Percentiles rank a stretch among this genome's conserved stretches.
Evolutionary conservation across 2,888 invertebrate genomes (phyloP).

Genomic region (Leucophenga montana): DNA sequence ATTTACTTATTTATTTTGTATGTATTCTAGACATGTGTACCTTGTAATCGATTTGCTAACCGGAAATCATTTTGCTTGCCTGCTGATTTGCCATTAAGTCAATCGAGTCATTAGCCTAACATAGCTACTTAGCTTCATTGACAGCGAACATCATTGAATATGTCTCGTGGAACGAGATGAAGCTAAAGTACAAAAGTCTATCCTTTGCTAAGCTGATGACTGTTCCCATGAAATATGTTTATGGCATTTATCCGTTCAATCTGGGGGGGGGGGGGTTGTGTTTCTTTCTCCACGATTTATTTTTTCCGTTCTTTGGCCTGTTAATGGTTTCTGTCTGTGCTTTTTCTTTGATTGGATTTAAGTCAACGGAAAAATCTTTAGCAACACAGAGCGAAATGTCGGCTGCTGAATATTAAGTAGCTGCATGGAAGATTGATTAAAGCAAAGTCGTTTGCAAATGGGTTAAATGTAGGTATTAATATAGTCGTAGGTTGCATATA

Average conservation of each 20-base stretch:
- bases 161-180: background rate
- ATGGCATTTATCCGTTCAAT: background rate
- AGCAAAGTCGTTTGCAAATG: too few relatives aligned
- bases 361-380: too few relatives aligned
- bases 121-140: constrained; percentile 1
- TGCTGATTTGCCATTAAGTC: constrained; percentile 3
- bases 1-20: too few relatives aligned
- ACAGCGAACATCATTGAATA: background rate
- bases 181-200: background rate
- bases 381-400: too few relatives aligned
- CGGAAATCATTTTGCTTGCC: background rate
- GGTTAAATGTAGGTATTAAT: too few relatives aligned
- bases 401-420: too few relatives aligned
- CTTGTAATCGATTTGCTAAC: background rate
- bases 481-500: too few relatives aligned
- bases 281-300: background rate
- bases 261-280: background rate
- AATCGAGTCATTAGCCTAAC: constrained; percentile 15
- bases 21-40: too few relatives aligned
- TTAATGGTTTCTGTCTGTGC: too few relatives aligned
- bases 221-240: constrained; percentile 10
- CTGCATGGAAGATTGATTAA: too few relatives aligned
- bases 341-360: too few relatives aligned
- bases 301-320: background rate
- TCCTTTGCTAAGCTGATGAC: too few relatives aligned